A percentile compares a stretch with the other conserved stretches of the same genome.
phyloP scores from a whole-genome alignment of 1,140 invertebrate species.

The Hydropsyche tenuis region DNA sequence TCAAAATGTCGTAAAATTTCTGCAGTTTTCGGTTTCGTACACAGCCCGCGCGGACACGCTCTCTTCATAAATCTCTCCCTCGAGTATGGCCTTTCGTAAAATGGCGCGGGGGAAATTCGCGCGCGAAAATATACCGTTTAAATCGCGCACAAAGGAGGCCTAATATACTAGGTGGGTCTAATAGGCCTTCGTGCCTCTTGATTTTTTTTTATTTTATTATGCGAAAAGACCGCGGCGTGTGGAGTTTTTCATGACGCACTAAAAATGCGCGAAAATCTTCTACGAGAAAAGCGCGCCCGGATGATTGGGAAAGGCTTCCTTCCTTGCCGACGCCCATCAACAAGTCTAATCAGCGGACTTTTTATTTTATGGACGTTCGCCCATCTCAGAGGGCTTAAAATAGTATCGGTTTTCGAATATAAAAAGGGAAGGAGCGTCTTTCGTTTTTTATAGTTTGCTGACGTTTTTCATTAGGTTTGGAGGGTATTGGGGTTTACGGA shows the following conservation, averaged over 20 bases:
- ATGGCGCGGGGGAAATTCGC: constrained; percentile 22
- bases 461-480: too few species aligned
- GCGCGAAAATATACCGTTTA: constrained; percentile 34
- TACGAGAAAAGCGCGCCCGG: not conserved
- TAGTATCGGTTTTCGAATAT: too few species aligned
- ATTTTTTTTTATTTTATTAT: constrained; percentile 20
- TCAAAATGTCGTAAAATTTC: not conserved
- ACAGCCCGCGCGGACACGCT: constrained; percentile 10
- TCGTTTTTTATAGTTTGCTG: too few species aligned
- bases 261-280: constrained; percentile 5
- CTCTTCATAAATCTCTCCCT: constrained; percentile 39
- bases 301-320: too few species aligned
- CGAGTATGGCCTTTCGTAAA: constrained; percentile 26
- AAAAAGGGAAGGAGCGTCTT: too few species aligned
- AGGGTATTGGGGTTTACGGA: too few species aligned
- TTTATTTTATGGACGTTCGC: too few species aligned
- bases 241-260: constrained; percentile 1
- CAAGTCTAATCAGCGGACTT: too few species aligned
- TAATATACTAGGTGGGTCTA: not conserved
- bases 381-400: too few species aligned
- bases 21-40: not conserved
- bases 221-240: not conserved
- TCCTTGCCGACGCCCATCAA: too few species aligned
- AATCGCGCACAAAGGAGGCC: constrained; percentile 30
- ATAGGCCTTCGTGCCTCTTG: constrained; percentile 6